A percentile compares a stretch with the other conserved stretches of the same genome.
phyloP scores from a whole-genome alignment of 1,140 invertebrate species.

The Leptopilina clavipes region DNA sequence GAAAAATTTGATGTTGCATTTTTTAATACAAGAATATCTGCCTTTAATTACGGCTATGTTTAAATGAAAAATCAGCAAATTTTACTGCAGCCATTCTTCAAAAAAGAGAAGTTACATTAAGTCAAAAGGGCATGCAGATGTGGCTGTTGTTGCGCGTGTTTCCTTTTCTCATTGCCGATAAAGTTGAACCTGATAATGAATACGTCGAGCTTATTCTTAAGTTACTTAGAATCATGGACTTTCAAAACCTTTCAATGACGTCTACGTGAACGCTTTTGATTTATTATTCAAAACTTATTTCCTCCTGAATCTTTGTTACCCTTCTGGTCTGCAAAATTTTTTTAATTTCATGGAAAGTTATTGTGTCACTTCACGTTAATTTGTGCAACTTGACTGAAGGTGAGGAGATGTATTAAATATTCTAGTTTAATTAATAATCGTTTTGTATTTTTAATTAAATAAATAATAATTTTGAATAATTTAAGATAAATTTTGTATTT shows the following conservation, averaged over 20 bases:
- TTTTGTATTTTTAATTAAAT: neutral
- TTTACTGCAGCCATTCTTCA: conserved; percentile 45
- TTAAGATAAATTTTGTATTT: too few species aligned
- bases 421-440: neutral
- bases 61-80: conserved; percentile 52
- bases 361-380: neutral
- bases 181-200: neutral
- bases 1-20: conserved; percentile 36
- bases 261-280: too few species aligned
- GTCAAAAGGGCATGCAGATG: conserved; percentile 54
- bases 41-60: conserved; percentile 49
- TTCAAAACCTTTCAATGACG: too few species aligned
- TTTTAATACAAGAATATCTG: conserved; percentile 46
- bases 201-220: conserved; percentile 24
- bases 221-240: neutral
- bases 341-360: too few species aligned
- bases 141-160: conserved; percentile 49
- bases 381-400: neutral
- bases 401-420: neutral
- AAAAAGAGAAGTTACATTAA: conserved; percentile 45
- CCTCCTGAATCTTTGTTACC: too few species aligned
- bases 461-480: too few species aligned
- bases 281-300: too few species aligned
- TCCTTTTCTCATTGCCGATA: conserved; percentile 45
- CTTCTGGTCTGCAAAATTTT: too few species aligned